Conservation (phyloP, 2,113 vertebrate species). For the Petromus typicus region DNA sequence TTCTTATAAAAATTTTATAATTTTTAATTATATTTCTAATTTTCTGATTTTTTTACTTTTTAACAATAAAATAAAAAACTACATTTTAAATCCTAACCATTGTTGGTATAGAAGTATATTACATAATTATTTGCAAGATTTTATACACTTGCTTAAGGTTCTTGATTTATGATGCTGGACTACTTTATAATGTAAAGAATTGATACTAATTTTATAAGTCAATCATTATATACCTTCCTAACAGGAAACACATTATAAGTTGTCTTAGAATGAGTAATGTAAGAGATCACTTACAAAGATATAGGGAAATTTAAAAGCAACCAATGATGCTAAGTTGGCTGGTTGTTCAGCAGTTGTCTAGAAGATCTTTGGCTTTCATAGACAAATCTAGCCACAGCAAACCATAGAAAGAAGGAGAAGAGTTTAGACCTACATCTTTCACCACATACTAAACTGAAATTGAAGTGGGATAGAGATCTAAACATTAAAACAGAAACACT, state of each 20-base stretch:
- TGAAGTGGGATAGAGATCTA: too few relatives aligned
- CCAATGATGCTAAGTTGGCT: not conserved
- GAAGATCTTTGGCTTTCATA: not conserved
- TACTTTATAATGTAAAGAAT: constrained; percentile 18
- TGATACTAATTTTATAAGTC: not conserved
- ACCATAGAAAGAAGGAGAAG: not conserved
- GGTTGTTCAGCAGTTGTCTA: not conserved
- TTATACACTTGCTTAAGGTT: not conserved
- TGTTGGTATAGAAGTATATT: not conserved
- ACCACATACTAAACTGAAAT: too few relatives aligned
- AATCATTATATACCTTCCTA: not conserved
- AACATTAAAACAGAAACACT: too few relatives aligned
- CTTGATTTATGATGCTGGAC: not conserved
- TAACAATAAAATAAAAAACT: not conserved
- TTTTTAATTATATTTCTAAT: constrained; percentile 30
- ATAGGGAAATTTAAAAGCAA: not conserved
- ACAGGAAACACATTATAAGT: constrained; percentile 13
- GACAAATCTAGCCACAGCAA: not conserved
- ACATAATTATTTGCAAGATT: constrained; percentile 10
- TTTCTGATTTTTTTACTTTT: constrained; percentile 2
- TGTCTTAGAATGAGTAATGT: not conserved
- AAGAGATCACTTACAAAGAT: constrained; percentile 21
- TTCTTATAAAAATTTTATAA: not conserved
- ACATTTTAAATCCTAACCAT: not conserved
- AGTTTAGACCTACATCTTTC: not conserved